Base-by-base conservation (phyloP, 2,888 invertebrate species). In the Ennomos erosarius region DNA sequence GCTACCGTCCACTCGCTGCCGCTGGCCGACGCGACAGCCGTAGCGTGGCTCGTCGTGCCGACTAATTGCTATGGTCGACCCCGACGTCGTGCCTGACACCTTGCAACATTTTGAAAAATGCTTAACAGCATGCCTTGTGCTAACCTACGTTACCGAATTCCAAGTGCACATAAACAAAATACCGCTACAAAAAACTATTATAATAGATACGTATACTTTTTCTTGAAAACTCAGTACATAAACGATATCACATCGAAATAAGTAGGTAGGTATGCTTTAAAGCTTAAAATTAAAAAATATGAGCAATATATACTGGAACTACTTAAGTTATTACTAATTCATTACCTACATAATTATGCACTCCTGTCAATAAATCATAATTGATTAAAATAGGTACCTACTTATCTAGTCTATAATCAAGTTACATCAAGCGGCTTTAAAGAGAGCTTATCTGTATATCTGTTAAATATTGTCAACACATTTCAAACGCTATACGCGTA, bases 381-480 rank as follows among this genome's bases (percentile, higher is more conserved):
- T 78, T 81, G 78, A 83, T 77, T n/a, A n/a, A n/a, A 74, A 26
- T 26, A 26, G 26, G 26, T 26, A 26, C 16, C 3, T 16, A 16
- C 26, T 26, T 75, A 73, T 68, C 68, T 73, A 75, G 76, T 76
- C 74, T 75, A 79, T 84, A 80, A 81, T 89, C 85, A 81, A 85
- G 82, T 90, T 87, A 89, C 90, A 84, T 82, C 79, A 83, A 86
- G 83, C 81, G 76, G 81, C 81, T 87, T 81, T 87, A 86, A 83
- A 82, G 78, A 82, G 79, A 74, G 71, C 81, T 89, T 90, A 90
- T 90, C 91, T 86, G 74, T 69, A 76, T 83, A 88, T 89, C 88
- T 84, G 77, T 84, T 84, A 82, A 87, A 87, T 83, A 88, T 86
- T 85, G 87, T 88, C 85, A 78, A 82, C 84, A 81, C 85, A 87